Base-by-base conservation (phyloP, 2,797 vertebrate species). In the Pampus argenteus region DNA sequence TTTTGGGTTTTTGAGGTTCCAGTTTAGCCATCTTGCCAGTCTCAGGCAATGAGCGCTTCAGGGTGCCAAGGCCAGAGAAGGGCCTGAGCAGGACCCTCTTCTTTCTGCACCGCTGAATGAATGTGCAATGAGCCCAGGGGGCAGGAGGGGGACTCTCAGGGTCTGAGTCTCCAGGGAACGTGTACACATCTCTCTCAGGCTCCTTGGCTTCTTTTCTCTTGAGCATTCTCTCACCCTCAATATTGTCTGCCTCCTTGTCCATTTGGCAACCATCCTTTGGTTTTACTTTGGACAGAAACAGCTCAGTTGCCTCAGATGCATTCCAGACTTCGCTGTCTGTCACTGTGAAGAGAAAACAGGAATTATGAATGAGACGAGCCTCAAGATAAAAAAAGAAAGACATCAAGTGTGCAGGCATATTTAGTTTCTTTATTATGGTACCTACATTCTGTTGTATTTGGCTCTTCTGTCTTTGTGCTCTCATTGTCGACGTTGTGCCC, bases 91-190 rank as follows among this genome's bases (percentile, higher is more conserved):
- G 86, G 31, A 91, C 94, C 71, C 92, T 89, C 77, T 94, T 95
- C 85, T 88, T 95, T 63, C 86, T 91, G 74, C 91, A 85, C 14
- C 92, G 91, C 82, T 95, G 94, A 62, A 94, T 89, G 65, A 94
- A 95, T 58, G 94, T 95, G 87, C 94, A 95, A 34, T 92, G 93
- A 71, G 94, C 93, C 95, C 94, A 95, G 17, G 94, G 92, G 22
- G 87, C 94, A 28, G 93, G 94, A 20, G 93, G 93, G 40, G 94
- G 93, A 55, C 94, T 95, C 81, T 95, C 95, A 0, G 92, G 87
- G 54, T 95, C 95, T 0, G 94, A 95, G 82, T 95, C 95, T 72
- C 92, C 94, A 0, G 93, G 92, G 78, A 95, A 95, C 82, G 86
- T 90, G 84, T 95, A 95, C 62, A 95, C 94, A 56, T 95, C 95